phyloP scores from a whole-genome alignment of 2,888 invertebrate genomes.

The Sphaerophoria taeniata region DNA sequence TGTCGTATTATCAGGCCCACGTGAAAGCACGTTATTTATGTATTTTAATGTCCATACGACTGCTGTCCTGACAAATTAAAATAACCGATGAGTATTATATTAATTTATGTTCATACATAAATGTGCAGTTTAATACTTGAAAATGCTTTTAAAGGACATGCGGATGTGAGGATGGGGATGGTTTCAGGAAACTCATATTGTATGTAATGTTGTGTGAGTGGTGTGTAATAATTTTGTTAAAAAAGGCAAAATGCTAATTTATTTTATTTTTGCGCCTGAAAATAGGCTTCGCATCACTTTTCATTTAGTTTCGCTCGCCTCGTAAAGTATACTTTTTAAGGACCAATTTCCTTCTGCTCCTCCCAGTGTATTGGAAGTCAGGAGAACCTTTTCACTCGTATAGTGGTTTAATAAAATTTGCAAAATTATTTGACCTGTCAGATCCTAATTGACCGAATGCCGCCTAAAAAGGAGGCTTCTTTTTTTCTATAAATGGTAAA shows the following conservation, averaged over 20 bases:
- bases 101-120: slow-evolving; percentile 70
- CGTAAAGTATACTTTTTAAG: slow-evolving; percentile 69
- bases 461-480: slow-evolving; percentile 28
- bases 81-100: slow-evolving; percentile 74
- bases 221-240: slow-evolving; percentile 20
- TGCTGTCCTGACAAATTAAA: slow-evolving; percentile 70
- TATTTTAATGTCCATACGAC: slow-evolving; percentile 63
- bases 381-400: slow-evolving; percentile 1
- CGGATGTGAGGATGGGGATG: not conserved
- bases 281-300: slow-evolving; percentile 72
- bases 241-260: slow-evolving; percentile 49
- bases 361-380: no score
- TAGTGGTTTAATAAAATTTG: slow-evolving; percentile 62
- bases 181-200: not conserved
- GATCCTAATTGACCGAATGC: slow-evolving; percentile 64
- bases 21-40: slow-evolving; percentile 72
- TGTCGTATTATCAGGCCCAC: slow-evolving; percentile 37
- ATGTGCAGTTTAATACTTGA: slow-evolving; percentile 68
- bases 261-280: slow-evolving; percentile 62
- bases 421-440: slow-evolving; percentile 68
- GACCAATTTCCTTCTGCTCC: not conserved
- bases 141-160: slow-evolving; percentile 69
- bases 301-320: slow-evolving; percentile 57
- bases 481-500: not conserved
- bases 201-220: slow-evolving; percentile 25